These are phyloP conservation scores for Takifugu bimaculatus DNA, from an alignment of 2,113 vertebrate genomes.

Conservation along the genomic window DNA sequence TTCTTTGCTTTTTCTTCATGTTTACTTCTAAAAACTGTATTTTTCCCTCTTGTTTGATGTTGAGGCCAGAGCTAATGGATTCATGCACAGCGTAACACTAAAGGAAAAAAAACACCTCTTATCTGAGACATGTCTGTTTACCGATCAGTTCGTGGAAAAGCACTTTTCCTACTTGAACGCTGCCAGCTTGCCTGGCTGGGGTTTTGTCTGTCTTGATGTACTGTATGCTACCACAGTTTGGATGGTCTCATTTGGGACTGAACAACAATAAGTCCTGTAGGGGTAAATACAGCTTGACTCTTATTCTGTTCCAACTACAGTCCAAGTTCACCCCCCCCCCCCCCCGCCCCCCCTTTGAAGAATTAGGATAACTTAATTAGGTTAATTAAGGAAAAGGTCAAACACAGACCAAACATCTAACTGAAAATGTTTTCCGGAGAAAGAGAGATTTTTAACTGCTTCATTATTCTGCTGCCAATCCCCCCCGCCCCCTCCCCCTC, in stretches of 20 bases:
- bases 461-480: too few species aligned
- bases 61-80: conserved; percentile 54
- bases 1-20: conserved; percentile 32
- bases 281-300: too few species aligned
- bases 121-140: conserved; percentile 46
- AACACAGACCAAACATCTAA: too few species aligned
- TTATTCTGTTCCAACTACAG: too few species aligned
- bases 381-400: too few species aligned
- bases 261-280: neutral
- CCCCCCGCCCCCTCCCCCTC: too few species aligned
- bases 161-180: conserved; percentile 44
- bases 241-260: conserved; percentile 6
- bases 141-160: conserved; percentile 40
- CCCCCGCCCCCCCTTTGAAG: too few species aligned
- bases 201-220: conserved; percentile 34
- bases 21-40: conserved; percentile 26
- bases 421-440: too few species aligned
- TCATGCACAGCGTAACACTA: conserved; percentile 46
- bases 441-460: too few species aligned
- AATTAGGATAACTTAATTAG: too few species aligned
- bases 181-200: conserved; percentile 39
- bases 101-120: conserved; percentile 30
- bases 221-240: conserved; percentile 37
- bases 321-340: too few species aligned
- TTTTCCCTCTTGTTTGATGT: conserved; percentile 38